Evolutionary conservation across 2,888 invertebrate genomes (phyloP), one percentile per base, ranked within the genome.

Genomic region (Lasius fuliginosus): DNA sequence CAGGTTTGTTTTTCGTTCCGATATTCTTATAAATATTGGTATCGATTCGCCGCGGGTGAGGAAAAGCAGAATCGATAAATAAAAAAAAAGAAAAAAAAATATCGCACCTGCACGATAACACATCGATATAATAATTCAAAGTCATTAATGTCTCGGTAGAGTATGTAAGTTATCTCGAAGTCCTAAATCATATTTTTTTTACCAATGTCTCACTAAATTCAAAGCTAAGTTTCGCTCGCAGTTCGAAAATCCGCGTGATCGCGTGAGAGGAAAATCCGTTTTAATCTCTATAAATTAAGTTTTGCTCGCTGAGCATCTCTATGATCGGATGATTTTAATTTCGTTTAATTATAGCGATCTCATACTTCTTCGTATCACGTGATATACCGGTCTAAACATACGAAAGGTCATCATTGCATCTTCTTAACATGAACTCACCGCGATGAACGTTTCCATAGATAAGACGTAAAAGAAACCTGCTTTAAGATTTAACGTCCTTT

Each of bases 391-490:
- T 77, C n/a, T 40, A 27, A 36, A 18, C 12, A 40, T 53, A n/a
- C 33, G 23, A 36, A 49, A 27, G 49, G 0, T 58, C n/a, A 42
- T 15, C 42, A 33, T 46, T 33, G 60, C 36, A n/a, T 5, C 23
- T 73, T 69, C 27, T 67, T 6, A n/a, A 27, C n/a, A 46, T 56
- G 11, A 79, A 87, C 88, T 79, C 88, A 93, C 93, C 62, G 86
- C 42, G 76, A 90, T 91, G 49, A 92, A 93, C 11, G 92, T 92
- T 36, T 90, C 84, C 89, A 93, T 53, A 11, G 92, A 92, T 85
- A 93, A 85, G 3, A 83, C 83, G 77, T 88, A 93, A 74, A 92
- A 93, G 42, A 86, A 87, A 11, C 92, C 90, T 23, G 93, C 92
- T n/a, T 87, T 91, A 23, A 93, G 23, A 60, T 82, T 83, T 27